These are phyloP conservation scores for Sarcophaga rosellei DNA, from an alignment of 2,888 invertebrate species.

Conservation along the genomic window DNA sequence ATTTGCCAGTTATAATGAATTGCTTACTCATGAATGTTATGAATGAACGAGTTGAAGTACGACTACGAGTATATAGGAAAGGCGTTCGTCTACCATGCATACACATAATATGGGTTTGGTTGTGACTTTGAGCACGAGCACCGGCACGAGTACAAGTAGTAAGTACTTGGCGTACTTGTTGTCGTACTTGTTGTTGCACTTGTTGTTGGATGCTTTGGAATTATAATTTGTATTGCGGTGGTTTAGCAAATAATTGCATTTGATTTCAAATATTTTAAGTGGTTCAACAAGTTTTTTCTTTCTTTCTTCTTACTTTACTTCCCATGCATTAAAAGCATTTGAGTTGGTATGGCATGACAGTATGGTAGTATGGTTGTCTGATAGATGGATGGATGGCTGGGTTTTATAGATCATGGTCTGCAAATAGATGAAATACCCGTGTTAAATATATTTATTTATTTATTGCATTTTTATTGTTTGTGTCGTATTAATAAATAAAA, in stretches of 20 bases:
- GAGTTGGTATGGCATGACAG: neutral
- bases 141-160: neutral
- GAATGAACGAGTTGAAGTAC: conserved; percentile 46
- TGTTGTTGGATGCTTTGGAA: conserved; percentile 4
- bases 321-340: conserved; percentile 6
- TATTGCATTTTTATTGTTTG: neutral
- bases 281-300: conserved; percentile 54
- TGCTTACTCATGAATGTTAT: conserved; percentile 50
- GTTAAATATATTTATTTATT: too few species aligned
- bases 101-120: neutral
- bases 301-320: neutral
- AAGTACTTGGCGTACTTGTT: neutral
- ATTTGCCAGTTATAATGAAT: conserved; percentile 15
- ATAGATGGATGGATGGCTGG: neutral
- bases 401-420: neutral
- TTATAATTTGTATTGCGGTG: conserved; percentile 12
- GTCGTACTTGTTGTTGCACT: neutral
- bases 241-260: conserved; percentile 29
- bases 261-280: conserved; percentile 44
- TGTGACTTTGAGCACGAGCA: neutral
- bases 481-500: conserved; percentile 6
- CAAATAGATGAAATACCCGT: too few species aligned
- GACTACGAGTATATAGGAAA: neutral
- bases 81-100: neutral
- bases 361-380: neutral